Evolutionary conservation across 1,140 invertebrate genomes (phyloP), one percentile per base, ranked within the genome.

Genomic region (Hydropsyche tenuis): DNA sequence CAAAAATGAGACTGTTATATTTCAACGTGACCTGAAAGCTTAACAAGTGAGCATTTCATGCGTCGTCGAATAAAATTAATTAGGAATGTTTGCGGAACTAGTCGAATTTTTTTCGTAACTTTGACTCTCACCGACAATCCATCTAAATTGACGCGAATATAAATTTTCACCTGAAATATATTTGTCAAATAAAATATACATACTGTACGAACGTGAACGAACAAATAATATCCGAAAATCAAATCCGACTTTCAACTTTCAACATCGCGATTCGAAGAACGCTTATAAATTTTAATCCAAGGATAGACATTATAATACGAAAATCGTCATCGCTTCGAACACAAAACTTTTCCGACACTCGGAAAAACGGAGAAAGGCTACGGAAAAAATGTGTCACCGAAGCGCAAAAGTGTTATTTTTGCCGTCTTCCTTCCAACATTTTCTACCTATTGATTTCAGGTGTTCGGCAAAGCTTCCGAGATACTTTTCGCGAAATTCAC

Each of bases 21-120:
- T 9, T 37, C 30, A 9, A 37, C 30, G 9, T 37, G 30, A 37
- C 30, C 30, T 37, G 30, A 16, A 66, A 66, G 43, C 30, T 45
- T 43, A 45, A 20, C 62, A n/a, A 64, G 62, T 64, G n/a, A 66
- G 30, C 63, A 11, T 66, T 66, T 68, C 23, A 43, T 46, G 42
- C 65, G n/a, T 25, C 65, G 65, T 5, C 16, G 65, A 25, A 48
- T 27, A 11, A 68, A 68, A 68, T 48, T 68, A 68, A 68, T 68
- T 68, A 68, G 42, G 37, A 25, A 23, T 23, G 7, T 60, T 60
- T n/a, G 16, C 45, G 16, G 14, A 16, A 48, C 45, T 16, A 48
- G 11, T 48, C 45, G 14, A 9, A 48, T 4, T 25, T 60, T 60
- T 60, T 56, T 56, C 22, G 4, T 43, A 22, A 9, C 51, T 22